Conservation (phyloP, 2,797 vertebrate species). For the Semaprochilodus insignis region DNA sequence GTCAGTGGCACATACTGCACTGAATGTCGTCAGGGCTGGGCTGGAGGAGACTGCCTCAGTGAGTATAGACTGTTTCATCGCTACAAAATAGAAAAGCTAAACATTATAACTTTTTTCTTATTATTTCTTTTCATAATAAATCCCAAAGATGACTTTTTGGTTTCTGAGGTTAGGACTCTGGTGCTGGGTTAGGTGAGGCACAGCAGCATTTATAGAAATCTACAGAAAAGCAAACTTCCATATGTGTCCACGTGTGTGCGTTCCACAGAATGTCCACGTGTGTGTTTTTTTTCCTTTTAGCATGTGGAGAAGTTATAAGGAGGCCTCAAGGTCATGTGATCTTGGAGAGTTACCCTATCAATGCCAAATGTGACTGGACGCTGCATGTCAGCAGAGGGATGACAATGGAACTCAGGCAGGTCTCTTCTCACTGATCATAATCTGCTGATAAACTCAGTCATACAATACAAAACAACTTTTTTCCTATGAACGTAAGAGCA, state of each 20-base stretch:
- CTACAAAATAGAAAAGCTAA: not conserved
- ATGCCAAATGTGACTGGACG: conserved; percentile 89
- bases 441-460: not conserved
- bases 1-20: conserved; percentile 88
- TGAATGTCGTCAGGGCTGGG: conserved; percentile 90
- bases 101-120: too few species aligned
- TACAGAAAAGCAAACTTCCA: not conserved
- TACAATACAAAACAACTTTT: not conserved
- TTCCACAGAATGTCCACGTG: not conserved
- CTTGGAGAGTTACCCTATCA: conserved; percentile 88
- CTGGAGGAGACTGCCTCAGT: conserved; percentile 92
- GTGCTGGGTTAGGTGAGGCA: not conserved
- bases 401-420: conserved; percentile 85
- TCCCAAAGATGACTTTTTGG: too few species aligned
- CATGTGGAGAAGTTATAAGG: conserved; percentile 85
- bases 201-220: not conserved
- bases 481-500: too few species aligned
- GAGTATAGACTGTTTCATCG: conserved; percentile 67
- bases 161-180: too few species aligned
- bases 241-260: not conserved
- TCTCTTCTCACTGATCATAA: not conserved
- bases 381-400: conserved; percentile 80
- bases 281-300: conserved; percentile 66
- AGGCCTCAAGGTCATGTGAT: conserved; percentile 85
- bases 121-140: not conserved